phyloP scores from a whole-genome alignment of 2,888 invertebrate species.

The Zhengitettix transpicula region DNA sequence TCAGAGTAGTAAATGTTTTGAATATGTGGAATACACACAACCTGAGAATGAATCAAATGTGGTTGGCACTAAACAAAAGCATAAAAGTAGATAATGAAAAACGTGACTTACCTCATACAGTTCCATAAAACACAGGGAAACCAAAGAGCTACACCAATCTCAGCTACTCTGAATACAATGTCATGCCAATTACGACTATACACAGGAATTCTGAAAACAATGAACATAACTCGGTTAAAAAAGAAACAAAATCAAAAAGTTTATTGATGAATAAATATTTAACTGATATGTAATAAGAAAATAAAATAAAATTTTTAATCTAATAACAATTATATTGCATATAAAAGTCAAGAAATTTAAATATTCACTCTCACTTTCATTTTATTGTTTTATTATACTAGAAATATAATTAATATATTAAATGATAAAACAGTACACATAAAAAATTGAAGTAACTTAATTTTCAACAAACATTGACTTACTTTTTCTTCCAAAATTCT shows the following conservation, averaged over 20 bases:
- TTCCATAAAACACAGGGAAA: conserved; percentile 94
- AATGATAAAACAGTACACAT: neutral
- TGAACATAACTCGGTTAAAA: too few species aligned
- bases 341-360: too few species aligned
- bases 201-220: conserved; percentile 55
- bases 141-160: conserved; percentile 87
- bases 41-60: too few species aligned
- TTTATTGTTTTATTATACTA: too few species aligned
- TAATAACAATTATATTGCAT: too few species aligned
- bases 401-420: neutral
- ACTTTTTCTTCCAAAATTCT: conserved; percentile 89
- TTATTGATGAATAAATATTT: too few species aligned
- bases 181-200: conserved; percentile 86
- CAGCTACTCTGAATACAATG: conserved; percentile 74
- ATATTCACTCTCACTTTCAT: too few species aligned
- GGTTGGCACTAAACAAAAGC: neutral
- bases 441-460: neutral
- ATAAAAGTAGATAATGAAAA: neutral
- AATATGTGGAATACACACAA: too few species aligned
- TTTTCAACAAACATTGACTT: conserved; percentile 23
- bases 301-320: too few species aligned
- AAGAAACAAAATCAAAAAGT: too few species aligned
- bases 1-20: too few species aligned
- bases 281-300: too few species aligned
- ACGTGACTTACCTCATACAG: conserved; percentile 50